Base-by-base conservation (phyloP, 2,113 vertebrate species). In the Protomyctophum bolini region DNA sequence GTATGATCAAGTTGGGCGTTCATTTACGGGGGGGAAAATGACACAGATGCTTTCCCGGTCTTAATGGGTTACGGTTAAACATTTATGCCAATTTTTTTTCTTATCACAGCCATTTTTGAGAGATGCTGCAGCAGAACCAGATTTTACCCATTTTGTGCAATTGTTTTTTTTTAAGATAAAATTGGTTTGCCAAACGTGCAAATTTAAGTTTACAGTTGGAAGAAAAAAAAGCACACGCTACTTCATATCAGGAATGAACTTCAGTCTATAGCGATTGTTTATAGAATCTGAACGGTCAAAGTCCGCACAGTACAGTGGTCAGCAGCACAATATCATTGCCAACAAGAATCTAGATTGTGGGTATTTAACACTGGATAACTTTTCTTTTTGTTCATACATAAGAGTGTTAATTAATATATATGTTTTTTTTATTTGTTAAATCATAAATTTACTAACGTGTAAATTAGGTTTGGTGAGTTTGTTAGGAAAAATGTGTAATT, bases 81-180 rank as follows among this genome's bases (percentile, higher is more conserved):
- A 67, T 74, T 76, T 75, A 62, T 63, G 61, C 68, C 70, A 77
- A 47, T 63, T 21, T 76, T 41, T 3, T 41, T 41, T 41, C 33
- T 41, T 6, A 41, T 57, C 70, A 83, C 79, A 76, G 77, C 82
- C 82, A 85, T 82, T 75, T 68, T 75, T 68, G 51, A 83, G 86
- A 86, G 84, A 86, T 6, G 21, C 75, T 72, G 87, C 84, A 66
- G 75, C 86, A 83, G 79, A 73, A 70, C 55, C 82, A 82, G 80
- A 50, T 21, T 74, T 81, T 63, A 68, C 71, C 80, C 66, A 64
- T 33, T 79, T 61, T 83, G 82, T 85, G 81, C 61, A 1, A 41
- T 71, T 52, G 82, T 86, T 84, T 88, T 68, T 83, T 77, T 73
- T 50, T 66, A 41, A 63, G 1, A 49, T 54, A 8, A 55, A 21